A percentile compares a stretch with the other conserved stretches of the same genome.
Conservation (phyloP, 2,888 invertebrate genomes). For the Drosophila austrosaltans region DNA sequence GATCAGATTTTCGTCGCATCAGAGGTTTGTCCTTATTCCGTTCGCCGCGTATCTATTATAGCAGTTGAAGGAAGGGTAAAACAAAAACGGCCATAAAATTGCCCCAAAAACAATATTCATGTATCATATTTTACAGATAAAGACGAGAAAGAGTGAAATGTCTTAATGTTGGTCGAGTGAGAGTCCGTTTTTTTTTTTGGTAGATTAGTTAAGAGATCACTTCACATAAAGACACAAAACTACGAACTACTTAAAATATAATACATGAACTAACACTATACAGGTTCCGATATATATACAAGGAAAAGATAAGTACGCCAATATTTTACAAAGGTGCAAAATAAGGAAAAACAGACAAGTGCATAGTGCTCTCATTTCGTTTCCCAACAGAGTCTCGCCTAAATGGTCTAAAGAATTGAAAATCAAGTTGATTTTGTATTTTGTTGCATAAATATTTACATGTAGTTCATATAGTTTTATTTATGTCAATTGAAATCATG, state of each 20-base stretch:
- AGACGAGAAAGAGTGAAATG: not conserved
- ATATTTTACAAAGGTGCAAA: too few species aligned
- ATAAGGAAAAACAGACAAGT: too few species aligned
- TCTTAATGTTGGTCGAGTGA: not conserved
- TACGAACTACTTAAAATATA: not conserved
- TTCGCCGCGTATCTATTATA: constrained; percentile 82
- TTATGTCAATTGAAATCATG: not conserved
- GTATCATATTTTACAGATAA: constrained; percentile 5
- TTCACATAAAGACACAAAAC: not conserved
- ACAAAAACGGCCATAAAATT: constrained; percentile 45
- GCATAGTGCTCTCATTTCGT: too few species aligned
- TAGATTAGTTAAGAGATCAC: not conserved
- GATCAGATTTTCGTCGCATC: constrained; percentile 96
- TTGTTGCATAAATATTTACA: not conserved
- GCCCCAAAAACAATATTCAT: constrained; percentile 14
- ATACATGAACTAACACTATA: not conserved
- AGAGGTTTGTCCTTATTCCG: constrained; percentile 93
- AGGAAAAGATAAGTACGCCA: not conserved
- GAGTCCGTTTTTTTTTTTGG: not conserved
- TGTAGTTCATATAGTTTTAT: not conserved
- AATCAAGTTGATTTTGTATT: too few species aligned
- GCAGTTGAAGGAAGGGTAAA: constrained; percentile 18
- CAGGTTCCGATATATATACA: not conserved
- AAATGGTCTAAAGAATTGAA: too few species aligned
- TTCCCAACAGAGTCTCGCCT: too few species aligned